These are phyloP conservation scores for Lithophane semibrunnea DNA, from an alignment of 2,888 invertebrate species.

Conservation along the genomic window DNA sequence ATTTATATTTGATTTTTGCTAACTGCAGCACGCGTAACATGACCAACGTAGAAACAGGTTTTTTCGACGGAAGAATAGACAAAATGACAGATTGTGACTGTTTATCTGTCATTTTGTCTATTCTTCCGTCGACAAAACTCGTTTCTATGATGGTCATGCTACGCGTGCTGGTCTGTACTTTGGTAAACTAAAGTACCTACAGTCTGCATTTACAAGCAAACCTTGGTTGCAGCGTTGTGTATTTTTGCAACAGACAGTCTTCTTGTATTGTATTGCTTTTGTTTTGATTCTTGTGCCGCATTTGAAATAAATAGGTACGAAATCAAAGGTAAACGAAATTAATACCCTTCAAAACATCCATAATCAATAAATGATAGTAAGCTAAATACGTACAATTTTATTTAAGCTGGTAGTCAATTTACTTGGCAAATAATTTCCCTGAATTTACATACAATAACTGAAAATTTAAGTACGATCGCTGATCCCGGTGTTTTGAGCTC, in stretches of 20 bases:
- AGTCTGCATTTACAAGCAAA: not conserved
- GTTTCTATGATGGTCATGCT: too few species aligned
- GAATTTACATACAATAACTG: not conserved
- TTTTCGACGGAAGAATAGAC: too few species aligned
- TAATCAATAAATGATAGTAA: not conserved
- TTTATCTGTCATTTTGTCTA: too few species aligned
- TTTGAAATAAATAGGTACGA: not conserved
- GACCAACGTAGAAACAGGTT: too few species aligned
- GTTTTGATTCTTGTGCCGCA: not conserved
- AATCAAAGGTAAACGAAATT: not conserved
- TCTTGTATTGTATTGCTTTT: not conserved
- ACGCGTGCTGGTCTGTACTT: not conserved
- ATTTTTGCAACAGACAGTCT: not conserved
- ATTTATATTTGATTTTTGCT: not conserved
- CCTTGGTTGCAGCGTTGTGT: not conserved
- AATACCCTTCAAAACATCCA: not conserved
- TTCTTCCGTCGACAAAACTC: too few species aligned
- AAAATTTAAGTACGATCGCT: too few species aligned
- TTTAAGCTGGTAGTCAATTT: not conserved
- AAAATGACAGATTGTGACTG: too few species aligned
- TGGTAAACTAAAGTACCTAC: not conserved
- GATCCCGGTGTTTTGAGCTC: not conserved
- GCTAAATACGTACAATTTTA: not conserved
- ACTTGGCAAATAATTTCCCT: too few species aligned
- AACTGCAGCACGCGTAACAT: too few species aligned